These are phyloP conservation scores for Bibio marci DNA, from an alignment of 2,888 invertebrate species.

Conservation along the genomic window DNA sequence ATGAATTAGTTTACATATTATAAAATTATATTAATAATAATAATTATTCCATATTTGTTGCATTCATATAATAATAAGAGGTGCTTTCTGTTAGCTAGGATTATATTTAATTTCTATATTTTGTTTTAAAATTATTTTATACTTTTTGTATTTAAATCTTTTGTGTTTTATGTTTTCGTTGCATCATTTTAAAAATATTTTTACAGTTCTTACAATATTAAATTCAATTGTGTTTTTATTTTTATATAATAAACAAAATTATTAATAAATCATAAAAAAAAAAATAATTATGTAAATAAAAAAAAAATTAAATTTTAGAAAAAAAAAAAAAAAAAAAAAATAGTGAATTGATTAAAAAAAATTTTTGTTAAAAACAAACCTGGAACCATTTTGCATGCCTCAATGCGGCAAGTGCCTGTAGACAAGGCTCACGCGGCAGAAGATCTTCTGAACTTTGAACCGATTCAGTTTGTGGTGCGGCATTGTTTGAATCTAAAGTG, in stretches of 20 bases:
- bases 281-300: slow-evolving; percentile 4
- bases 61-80: slow-evolving; percentile 6
- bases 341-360: slow-evolving; percentile 2
- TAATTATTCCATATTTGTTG: not conserved
- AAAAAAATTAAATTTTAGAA: slow-evolving; percentile 26
- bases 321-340: slow-evolving; percentile 11
- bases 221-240: slow-evolving; percentile 1
- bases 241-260: not conserved
- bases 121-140: slow-evolving; percentile 2
- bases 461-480: slow-evolving; percentile 49
- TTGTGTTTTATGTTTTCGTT: not conserved
- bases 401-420: slow-evolving; percentile 98
- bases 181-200: not conserved
- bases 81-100: slow-evolving; percentile 16
- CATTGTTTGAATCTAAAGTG: slow-evolving; percentile 37
- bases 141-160: slow-evolving; percentile 1
- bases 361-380: slow-evolving; percentile 39
- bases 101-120: not conserved
- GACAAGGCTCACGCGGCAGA: slow-evolving; percentile 98
- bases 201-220: not conserved
- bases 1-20: no score
- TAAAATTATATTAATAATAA: no score
- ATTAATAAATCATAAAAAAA: slow-evolving; percentile 9
- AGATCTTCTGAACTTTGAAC: slow-evolving; percentile 67
- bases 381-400: slow-evolving; percentile 99